These are phyloP conservation scores for Xestia sexstrigata DNA, from an alignment of 2,888 invertebrate genomes.

Conservation along the genomic window DNA sequence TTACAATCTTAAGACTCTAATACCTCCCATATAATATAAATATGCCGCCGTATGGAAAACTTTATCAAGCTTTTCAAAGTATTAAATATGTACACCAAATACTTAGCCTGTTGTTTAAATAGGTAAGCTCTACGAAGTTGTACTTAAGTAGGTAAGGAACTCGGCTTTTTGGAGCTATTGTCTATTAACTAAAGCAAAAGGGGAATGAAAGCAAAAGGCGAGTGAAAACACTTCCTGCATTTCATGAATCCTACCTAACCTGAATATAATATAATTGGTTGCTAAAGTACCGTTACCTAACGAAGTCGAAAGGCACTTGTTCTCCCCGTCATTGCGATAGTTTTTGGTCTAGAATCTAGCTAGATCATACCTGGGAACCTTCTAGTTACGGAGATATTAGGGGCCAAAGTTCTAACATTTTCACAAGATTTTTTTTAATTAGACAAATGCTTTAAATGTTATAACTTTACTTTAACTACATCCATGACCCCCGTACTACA, in stretches of 20 bases:
- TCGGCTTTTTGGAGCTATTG: constrained; percentile 2
- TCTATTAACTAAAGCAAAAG: neutral
- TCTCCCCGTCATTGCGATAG: too few species aligned
- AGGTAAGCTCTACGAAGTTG: constrained; percentile 18
- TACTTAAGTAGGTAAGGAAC: constrained; percentile 12
- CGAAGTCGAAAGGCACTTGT: too few species aligned
- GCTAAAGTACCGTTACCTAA: too few species aligned
- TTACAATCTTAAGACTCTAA: constrained; percentile 37
- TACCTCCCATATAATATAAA: constrained; percentile 22
- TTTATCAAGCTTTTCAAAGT: constrained; percentile 10
- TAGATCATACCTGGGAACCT: too few species aligned
- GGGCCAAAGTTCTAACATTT: too few species aligned
- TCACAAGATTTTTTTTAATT: too few species aligned
- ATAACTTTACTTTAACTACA: too few species aligned
- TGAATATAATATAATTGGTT: neutral
- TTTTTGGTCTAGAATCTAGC: too few species aligned
- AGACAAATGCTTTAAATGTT: too few species aligned
- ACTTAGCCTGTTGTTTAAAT: constrained; percentile 35
- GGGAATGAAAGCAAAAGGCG: too few species aligned
- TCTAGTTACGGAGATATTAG: too few species aligned
- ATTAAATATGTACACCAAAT: constrained; percentile 4
- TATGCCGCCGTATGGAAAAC: constrained; percentile 18
- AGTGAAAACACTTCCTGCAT: neutral
- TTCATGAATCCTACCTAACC: neutral
- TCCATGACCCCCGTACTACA: too few species aligned